Evolutionary conservation across 2,888 invertebrate genomes (phyloP).

Genomic region (Maniola hyperantus): DNA sequence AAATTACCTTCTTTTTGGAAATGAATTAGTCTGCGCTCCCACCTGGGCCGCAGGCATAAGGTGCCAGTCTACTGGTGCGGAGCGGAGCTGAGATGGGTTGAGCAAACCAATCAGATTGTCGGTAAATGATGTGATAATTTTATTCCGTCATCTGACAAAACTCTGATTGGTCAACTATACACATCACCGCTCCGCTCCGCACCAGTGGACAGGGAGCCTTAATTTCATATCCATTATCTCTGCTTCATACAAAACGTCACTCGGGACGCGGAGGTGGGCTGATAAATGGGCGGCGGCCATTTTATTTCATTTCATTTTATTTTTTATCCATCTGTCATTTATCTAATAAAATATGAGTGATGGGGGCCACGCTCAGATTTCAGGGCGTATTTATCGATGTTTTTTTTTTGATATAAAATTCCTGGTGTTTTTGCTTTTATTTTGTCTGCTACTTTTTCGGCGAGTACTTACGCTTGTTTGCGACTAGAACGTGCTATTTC

Average conservation of each 20-base stretch:
- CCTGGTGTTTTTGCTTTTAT: not conserved
- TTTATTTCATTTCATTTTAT: conserved; percentile 27
- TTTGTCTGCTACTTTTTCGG: not conserved
- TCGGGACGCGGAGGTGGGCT: not conserved
- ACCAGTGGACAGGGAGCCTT: too few relatives aligned
- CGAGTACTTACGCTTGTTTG: not conserved
- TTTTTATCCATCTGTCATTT: conserved; percentile 23
- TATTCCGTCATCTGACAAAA: too few relatives aligned
- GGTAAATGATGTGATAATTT: too few relatives aligned
- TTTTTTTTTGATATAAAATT: conserved; percentile 5
- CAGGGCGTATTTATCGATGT: not conserved
- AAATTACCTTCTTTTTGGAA: too few relatives aligned
- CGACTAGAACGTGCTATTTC: too few relatives aligned
- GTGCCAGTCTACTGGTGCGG: too few relatives aligned
- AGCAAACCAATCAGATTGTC: too few relatives aligned
- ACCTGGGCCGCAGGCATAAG: too few relatives aligned
- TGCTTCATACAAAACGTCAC: conserved; percentile 21
- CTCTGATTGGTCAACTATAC: too few relatives aligned
- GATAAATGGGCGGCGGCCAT: conserved; percentile 28
- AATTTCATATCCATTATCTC: not conserved
- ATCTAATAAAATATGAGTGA: conserved; percentile 8
- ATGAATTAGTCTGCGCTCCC: too few relatives aligned
- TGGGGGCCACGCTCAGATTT: not conserved
- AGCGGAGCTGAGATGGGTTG: too few relatives aligned
- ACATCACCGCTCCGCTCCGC: too few relatives aligned